phyloP scores from a whole-genome alignment of 1,140 invertebrate genomes.

The Apis laboriosa region DNA sequence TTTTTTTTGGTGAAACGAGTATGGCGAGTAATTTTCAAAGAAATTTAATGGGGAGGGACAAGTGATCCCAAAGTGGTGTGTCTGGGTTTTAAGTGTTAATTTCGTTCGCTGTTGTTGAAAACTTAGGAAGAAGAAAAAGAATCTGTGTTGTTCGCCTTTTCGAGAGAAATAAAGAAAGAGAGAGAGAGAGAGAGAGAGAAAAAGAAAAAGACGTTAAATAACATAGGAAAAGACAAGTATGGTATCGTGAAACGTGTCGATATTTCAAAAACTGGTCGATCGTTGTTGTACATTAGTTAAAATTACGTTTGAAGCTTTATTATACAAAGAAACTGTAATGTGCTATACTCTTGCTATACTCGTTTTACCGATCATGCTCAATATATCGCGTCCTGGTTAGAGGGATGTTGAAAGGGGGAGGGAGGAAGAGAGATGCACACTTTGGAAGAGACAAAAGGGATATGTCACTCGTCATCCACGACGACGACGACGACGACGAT shows the following conservation, averaged over 20 bases:
- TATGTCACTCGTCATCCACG: not conserved
- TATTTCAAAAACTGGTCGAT: not conserved
- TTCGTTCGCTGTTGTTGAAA: not conserved
- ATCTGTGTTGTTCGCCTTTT: not conserved
- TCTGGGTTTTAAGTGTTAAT: not conserved
- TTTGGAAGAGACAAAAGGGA: too few relatives aligned
- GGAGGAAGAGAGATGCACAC: not conserved
- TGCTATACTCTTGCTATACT: not conserved
- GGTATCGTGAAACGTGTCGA: not conserved
- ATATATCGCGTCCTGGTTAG: constrained; percentile 4
- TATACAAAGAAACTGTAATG: not conserved
- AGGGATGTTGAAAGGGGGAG: not conserved
- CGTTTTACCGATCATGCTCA: constrained; percentile 20
- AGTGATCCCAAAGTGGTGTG: not conserved
- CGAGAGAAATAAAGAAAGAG: not conserved
- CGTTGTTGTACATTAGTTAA: not conserved
- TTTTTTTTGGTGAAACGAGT: constrained; percentile 7
- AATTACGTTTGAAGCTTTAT: not conserved
- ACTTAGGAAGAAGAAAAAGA: too few relatives aligned
- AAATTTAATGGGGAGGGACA: not conserved
- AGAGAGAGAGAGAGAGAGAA: not conserved
- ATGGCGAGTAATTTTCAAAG: not conserved
- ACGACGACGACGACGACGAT: not conserved
- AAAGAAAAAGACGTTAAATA: constrained; percentile 1
- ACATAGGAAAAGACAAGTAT: not conserved